Base-by-base conservation (phyloP, 2,113 vertebrate genomes). In the Girardinichthys multiradiatus region DNA sequence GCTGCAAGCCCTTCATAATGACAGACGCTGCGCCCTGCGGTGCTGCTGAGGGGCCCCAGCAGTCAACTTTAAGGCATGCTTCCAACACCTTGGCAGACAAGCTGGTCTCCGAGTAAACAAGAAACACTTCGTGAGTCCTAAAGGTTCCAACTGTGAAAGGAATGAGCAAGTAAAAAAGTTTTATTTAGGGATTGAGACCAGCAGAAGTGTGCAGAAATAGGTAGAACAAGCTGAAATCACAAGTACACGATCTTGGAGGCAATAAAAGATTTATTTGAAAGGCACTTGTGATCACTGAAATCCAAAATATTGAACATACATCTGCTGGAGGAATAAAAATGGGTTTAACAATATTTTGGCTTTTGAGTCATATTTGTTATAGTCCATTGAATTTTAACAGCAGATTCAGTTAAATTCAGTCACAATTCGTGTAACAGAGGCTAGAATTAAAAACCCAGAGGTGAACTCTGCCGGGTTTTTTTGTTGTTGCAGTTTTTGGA, bases 1-100 rank as follows among this genome's bases (percentile, higher is more conserved):
- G 79, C 37, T 72, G 28, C 19, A 85, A 90, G 87, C 86, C 80
- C 73, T 68, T 70, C 51, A 70, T 83, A 84, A 89, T 87, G 74
- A 91, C 86, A 91, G 87, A 79, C 62, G 79, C 66, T 35, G 76
- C 66, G 80, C 69, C 76, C 72, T 48, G 66, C 54, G 65, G 73
- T 64, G 82, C 51, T 57, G 51, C 75, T 10, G 26, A 42, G 64
- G 61, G 51, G 57, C 24, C 21, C 12, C 11, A 39, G 21, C 10
- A 4, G 30, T 35, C n/a, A 28, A n/a, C 26, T 75, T 65, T 64
- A 37, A 60, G 65, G 63, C 62, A 72, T 4, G 4, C 31, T 29
- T 78, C 37, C 26, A 57, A 51, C 15, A 39, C 28, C 31, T 26
- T 30, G 21, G 61, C 17, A 57, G 17, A 5, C 37, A 26, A 69